Base-by-base conservation (phyloP, 1,140 invertebrate species). In the Scaptodrosophila lebanonensis region DNA sequence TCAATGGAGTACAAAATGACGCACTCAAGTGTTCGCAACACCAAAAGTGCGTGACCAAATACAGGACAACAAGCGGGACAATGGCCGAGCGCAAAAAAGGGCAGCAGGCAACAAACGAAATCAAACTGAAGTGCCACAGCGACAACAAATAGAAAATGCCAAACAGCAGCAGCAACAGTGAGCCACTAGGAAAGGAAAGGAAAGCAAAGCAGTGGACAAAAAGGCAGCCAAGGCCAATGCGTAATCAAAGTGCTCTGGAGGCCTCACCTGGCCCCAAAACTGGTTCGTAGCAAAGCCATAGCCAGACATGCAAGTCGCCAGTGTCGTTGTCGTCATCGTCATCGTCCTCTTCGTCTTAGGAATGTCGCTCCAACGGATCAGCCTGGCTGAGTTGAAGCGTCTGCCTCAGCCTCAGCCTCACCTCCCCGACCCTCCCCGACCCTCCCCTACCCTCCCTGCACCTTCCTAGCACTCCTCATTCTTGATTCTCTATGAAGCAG, bases 71-170 rank as follows among this genome's bases (percentile, higher is more conserved):
- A 68, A 61, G 35, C 20, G 22, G 56, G 42, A 64, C 61, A 64
- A 65, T 54, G 58, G 40, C 12, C 16, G 52, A 18, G 49, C 38
- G 42, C 33, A 15, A 42, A 9, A n/a, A 44, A 25, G 29, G 35
- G 43, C 50, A 40, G 42, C 57, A 59, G 27, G 33, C 47, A 50
- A 27, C 25, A 51, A 54, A 52, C 43, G 49, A 40, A 72, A 72
- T 77, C 64, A 79, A 72, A 61, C 52, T 68, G 58, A 73, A 77
- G 73, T 73, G 73, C 49, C 68, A 77, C 72, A 77, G 68, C 36
- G 64, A 79, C 73, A 79, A 54, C 51, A 59, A 67, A 54, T 17
- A 45, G 53, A 62, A 76, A 69, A 65, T 67, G 33, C 38, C 61
- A 54, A 64, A 67, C 32, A 59, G 36, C 35, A 25, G 17, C 43